Evolutionary conservation across 37 sponge, comb jelly and placozoan genomes (phyloP).

Genomic region (Hexactinellida sp.): DNA sequence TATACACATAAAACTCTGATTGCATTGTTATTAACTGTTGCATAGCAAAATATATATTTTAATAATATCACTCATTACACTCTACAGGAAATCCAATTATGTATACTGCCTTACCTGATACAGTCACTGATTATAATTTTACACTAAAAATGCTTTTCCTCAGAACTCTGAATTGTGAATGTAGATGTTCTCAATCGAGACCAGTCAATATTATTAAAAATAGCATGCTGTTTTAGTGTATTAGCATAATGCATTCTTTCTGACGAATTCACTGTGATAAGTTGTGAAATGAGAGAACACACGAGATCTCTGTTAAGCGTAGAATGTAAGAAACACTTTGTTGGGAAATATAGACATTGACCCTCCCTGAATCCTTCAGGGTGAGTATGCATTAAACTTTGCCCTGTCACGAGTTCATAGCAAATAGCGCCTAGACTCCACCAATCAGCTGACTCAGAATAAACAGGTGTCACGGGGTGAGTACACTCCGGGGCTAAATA

Average conservation of each 20-base stretch:
- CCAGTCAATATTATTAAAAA: not conserved
- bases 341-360: not conserved
- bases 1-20: no score
- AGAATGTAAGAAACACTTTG: not conserved
- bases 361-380: not conserved
- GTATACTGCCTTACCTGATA: no score
- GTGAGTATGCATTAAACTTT: not conserved
- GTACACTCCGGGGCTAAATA: not conserved
- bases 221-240: not conserved
- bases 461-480: not conserved
- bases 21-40: no score
- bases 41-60: no score
- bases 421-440: constrained; percentile 3
- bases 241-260: not conserved
- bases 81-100: no score
- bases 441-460: not conserved
- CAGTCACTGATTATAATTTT: no score
- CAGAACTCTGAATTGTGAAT: not conserved
- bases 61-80: no score
- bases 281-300: not conserved
- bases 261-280: not conserved
- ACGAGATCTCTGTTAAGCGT: not conserved
- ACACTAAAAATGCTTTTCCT: constrained; percentile 9
- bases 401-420: not conserved
- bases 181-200: not conserved